Percentiles rank a stretch among this genome's conserved stretches.
These are phyloP conservation scores for Nephrotoma appendiculata DNA, from an alignment of 2,888 invertebrate species.

Conservation along the genomic window DNA sequence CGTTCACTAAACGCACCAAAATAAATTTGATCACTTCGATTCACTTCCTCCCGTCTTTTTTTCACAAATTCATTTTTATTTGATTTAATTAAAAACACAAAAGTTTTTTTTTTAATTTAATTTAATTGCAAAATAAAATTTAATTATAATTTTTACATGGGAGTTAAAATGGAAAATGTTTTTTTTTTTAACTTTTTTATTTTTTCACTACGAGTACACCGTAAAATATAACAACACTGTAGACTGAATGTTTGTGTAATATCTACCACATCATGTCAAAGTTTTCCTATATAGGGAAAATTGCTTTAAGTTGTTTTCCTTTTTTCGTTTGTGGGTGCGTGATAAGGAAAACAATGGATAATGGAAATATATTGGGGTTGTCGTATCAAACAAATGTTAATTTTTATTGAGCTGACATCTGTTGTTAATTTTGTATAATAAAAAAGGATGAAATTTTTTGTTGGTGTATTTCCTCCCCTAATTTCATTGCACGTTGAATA, in stretches of 20 bases:
- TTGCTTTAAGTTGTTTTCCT: background rate
- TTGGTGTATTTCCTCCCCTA: background rate
- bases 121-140: background rate
- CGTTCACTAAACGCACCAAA: background rate
- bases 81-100: background rate
- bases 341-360: background rate
- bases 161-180: background rate
- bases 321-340: background rate
- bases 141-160: background rate
- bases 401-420: background rate
- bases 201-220: background rate
- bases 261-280: background rate
- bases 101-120: background rate
- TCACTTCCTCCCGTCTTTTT: background rate
- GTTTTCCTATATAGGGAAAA: background rate
- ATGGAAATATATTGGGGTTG: background rate
- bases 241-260: background rate
- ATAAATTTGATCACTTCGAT: background rate
- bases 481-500: background rate
- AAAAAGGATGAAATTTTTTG: background rate
- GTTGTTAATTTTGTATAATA: background rate
- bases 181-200: background rate
- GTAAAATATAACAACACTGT: background rate
- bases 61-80: background rate
- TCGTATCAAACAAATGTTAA: background rate